phyloP scores from a whole-genome alignment of 2,888 invertebrate genomes.

The Eilema griseolum region DNA sequence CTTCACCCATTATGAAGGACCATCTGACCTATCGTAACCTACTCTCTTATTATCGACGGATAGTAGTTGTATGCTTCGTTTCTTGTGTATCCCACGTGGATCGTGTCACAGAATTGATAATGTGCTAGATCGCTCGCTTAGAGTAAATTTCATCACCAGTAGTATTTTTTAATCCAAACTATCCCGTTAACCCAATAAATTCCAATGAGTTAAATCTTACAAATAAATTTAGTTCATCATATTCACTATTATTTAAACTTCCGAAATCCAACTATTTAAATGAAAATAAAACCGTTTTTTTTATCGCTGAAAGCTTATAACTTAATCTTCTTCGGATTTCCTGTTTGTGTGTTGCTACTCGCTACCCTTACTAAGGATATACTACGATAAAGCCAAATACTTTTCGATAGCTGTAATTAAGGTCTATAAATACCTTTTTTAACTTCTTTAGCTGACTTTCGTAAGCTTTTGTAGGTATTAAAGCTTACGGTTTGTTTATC shows the following conservation, averaged over 20 bases:
- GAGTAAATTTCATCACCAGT: too few relatives aligned
- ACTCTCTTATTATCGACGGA: not conserved
- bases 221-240: too few relatives aligned
- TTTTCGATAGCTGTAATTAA: conserved; percentile 74
- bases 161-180: too few relatives aligned
- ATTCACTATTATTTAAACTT: too few relatives aligned
- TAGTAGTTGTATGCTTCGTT: too few relatives aligned
- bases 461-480: conserved; percentile 13
- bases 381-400: conserved; percentile 67
- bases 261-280: not conserved
- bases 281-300: not conserved
- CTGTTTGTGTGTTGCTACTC: conserved; percentile 45
- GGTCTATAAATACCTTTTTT: conserved; percentile 52
- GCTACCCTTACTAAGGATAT: conserved; percentile 58
- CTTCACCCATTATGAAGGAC: not conserved
- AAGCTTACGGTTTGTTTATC: conserved; percentile 12
- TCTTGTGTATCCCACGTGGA: too few relatives aligned
- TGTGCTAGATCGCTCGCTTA: too few relatives aligned
- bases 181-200: too few relatives aligned
- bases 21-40: not conserved
- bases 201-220: not conserved
- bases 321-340: conserved; percentile 55
- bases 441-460: conserved; percentile 38
- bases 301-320: conserved; percentile 40
- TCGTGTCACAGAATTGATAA: too few relatives aligned